Conservation (phyloP, 2,797 vertebrate genomes). For the Liasis olivaceus region DNA sequence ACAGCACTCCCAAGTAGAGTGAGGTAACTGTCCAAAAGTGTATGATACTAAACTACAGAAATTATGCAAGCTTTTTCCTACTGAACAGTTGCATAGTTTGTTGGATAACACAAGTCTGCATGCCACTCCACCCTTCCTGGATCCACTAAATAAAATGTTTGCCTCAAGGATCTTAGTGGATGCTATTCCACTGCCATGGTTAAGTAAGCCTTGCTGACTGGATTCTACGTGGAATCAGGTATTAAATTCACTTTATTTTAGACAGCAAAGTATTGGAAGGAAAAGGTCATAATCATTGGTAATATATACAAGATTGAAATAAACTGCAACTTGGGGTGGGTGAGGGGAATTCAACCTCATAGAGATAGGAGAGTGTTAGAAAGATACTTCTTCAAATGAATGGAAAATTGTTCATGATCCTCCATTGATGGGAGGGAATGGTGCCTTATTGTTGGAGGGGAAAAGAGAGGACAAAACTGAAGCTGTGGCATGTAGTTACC, state of each 20-base stretch:
- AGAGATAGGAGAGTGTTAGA: background rate
- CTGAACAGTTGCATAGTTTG: background rate
- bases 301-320: background rate
- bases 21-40: background rate
- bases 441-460: background rate
- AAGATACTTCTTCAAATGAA: background rate
- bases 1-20: too few relatives aligned
- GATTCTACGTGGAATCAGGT: background rate
- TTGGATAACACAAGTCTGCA: background rate
- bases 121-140: background rate
- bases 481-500: background rate
- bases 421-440: background rate
- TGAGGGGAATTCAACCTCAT: background rate
- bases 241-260: background rate
- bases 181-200: background rate
- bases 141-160: background rate
- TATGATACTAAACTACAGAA: too few relatives aligned
- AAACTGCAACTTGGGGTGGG: background rate
- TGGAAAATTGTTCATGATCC: background rate
- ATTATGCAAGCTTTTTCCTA: too few relatives aligned
- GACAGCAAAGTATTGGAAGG: background rate
- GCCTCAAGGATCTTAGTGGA: background rate
- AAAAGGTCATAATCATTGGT: background rate
- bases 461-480: background rate
- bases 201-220: background rate